These are phyloP conservation scores for Pogonus chalceus DNA, from an alignment of 1,140 invertebrate species.

Conservation along the genomic window DNA sequence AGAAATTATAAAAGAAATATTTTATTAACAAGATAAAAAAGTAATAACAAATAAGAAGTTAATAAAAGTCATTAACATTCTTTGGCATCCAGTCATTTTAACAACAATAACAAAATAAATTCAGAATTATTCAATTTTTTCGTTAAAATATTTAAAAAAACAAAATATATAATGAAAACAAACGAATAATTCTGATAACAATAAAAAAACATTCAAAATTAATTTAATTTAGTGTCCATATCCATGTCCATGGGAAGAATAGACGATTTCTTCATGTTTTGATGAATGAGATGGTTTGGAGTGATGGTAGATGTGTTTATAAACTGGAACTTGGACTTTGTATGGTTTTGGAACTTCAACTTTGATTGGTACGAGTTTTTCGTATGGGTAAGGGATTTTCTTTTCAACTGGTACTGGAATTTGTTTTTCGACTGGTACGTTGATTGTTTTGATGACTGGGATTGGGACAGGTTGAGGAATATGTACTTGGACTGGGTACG, in stretches of 20 bases:
- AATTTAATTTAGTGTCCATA: background rate
- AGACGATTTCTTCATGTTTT: background rate
- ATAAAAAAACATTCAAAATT: background rate
- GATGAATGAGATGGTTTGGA: slow-evolving; percentile 18
- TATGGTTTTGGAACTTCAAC: slow-evolving; percentile 62
- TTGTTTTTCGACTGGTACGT: slow-evolving; percentile 58
- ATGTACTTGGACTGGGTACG: slow-evolving; percentile 62
- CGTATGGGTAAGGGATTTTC: slow-evolving; percentile 59
- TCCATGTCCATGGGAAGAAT: too few relatives aligned
- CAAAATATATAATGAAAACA: background rate
- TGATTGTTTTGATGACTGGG: slow-evolving; percentile 58
- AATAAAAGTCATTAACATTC: too few relatives aligned
- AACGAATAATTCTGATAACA: background rate
- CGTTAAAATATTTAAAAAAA: too few relatives aligned
- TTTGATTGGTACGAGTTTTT: slow-evolving; percentile 58
- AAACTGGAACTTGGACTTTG: slow-evolving; percentile 58
- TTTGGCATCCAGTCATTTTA: too few relatives aligned
- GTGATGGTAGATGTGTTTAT: slow-evolving; percentile 50
- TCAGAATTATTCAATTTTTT: too few relatives aligned
- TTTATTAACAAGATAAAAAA: too few relatives aligned
- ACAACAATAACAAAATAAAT: too few relatives aligned
- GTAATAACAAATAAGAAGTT: too few relatives aligned
- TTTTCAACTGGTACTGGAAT: slow-evolving; percentile 63
- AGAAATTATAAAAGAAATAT: too few relatives aligned
- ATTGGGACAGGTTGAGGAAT: slow-evolving; percentile 59